Conservation (phyloP, 2,797 vertebrate species). For the Dicrostonyx torquatus region DNA sequence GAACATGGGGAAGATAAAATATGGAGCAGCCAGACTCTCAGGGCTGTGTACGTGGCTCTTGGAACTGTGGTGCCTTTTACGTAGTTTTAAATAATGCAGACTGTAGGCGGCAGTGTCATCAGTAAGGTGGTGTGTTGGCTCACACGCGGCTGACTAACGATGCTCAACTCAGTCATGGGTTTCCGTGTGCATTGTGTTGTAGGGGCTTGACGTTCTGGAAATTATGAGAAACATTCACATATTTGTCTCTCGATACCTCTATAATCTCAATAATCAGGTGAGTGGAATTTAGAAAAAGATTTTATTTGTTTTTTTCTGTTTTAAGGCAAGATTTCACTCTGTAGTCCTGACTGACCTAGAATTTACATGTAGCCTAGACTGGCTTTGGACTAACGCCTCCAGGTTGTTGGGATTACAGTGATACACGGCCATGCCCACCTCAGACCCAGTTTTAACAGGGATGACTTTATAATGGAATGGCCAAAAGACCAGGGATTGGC, state of each 20-base stretch:
- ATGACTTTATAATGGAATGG: background rate
- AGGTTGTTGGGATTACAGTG: background rate
- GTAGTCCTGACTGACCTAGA: background rate
- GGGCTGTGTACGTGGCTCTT: background rate
- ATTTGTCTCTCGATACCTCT: slow-evolving; percentile 98
- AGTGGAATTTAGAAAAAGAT: slow-evolving; percentile 59
- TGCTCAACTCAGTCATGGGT: slow-evolving; percentile 16
- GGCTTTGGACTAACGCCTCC: background rate
- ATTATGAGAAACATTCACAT: slow-evolving; percentile 99
- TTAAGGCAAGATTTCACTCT: background rate
- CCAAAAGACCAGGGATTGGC: slow-evolving; percentile 6
- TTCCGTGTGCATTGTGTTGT: slow-evolving; percentile 72
- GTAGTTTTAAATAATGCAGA: slow-evolving; percentile 13
- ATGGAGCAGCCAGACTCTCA: background rate
- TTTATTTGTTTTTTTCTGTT: background rate
- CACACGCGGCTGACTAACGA: background rate
- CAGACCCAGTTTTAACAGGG: background rate
- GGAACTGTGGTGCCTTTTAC: background rate
- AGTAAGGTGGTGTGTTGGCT: background rate
- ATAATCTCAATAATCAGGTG: slow-evolving; percentile 99
- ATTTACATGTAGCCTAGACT: background rate
- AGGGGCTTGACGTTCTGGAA: slow-evolving; percentile 98
- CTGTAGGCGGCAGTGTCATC: background rate
- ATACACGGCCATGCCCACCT: background rate
- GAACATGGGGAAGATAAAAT: background rate